Evolutionary conservation across 2,113 vertebrate species (phyloP).

Genomic region (Pollimyrus isidori): DNA sequence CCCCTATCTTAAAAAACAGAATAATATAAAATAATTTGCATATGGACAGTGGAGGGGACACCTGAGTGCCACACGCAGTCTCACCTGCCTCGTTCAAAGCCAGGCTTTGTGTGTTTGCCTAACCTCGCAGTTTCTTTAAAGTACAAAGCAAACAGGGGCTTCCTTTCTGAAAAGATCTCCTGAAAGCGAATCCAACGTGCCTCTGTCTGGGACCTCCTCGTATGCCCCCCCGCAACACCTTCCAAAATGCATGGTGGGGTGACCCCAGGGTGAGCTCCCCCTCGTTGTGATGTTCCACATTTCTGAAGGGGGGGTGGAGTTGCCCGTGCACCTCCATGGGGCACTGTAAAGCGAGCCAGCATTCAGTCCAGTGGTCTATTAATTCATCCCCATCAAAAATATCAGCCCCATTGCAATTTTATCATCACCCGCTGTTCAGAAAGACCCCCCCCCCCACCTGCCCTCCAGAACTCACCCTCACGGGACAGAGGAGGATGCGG

Average conservation of each 20-base stretch:
- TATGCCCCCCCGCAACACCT: not conserved
- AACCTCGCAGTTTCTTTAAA: not conserved
- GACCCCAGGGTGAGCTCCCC: not conserved
- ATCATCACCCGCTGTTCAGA: not conserved
- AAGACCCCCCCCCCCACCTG: not conserved
- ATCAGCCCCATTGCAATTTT: too few relatives aligned
- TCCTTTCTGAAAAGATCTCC: not conserved
- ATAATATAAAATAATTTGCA: not conserved
- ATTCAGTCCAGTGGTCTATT: not conserved
- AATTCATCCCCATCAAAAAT: not conserved
- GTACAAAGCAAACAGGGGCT: constrained; percentile 11
- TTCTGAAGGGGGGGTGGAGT: not conserved
- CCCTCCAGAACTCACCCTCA: not conserved
- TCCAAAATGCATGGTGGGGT: not conserved
- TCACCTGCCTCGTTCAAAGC: constrained; percentile 52
- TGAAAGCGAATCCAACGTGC: not conserved
- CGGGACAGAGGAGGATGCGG: not conserved
- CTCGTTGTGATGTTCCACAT: not conserved
- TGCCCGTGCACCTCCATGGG: not conserved
- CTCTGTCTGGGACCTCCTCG: not conserved
- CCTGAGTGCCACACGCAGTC: constrained; percentile 14
- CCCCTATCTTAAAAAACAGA: not conserved
- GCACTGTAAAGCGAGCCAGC: not conserved
- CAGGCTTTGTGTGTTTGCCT: constrained; percentile 3
- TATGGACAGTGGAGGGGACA: not conserved